Conservation (phyloP, 2,888 invertebrate species). For the Troilus luridus region DNA sequence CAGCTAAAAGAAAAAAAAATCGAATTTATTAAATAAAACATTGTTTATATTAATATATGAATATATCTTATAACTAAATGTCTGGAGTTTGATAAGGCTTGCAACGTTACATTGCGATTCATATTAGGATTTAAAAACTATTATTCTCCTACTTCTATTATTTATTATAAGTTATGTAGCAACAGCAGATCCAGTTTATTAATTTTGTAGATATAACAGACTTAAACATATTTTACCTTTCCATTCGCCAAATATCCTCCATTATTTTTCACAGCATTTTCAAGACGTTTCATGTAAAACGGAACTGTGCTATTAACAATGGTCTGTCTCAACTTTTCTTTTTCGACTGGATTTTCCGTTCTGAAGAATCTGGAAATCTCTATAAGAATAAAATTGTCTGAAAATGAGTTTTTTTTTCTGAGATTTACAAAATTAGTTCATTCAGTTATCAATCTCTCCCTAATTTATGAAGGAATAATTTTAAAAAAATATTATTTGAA, state of each 20-base stretch:
- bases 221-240: constrained; percentile 49
- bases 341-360: constrained; percentile 32
- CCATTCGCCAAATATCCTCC: constrained; percentile 60
- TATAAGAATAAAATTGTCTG: constrained; percentile 44
- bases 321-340: constrained; percentile 9
- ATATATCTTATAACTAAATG: background rate
- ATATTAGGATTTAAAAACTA: background rate
- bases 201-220: background rate
- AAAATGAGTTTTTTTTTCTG: background rate
- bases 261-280: constrained; percentile 55
- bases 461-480: background rate
- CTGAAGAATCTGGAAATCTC: constrained; percentile 52
- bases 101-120: background rate
- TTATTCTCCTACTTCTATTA: background rate
- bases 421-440: background rate
- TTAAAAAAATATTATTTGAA: background rate
- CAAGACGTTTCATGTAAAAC: constrained; percentile 55
- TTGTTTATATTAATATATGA: no score
- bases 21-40: no score
- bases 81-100: background rate
- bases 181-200: background rate
- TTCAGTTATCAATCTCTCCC: background rate
- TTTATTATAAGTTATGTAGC: background rate
- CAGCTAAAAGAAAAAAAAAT: constrained; percentile 51
- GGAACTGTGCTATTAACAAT: constrained; percentile 56